A percentile compares a stretch with the other conserved stretches of the same genome.
Conservation (phyloP, 2,888 invertebrate species). For the Ceramica pisi region DNA sequence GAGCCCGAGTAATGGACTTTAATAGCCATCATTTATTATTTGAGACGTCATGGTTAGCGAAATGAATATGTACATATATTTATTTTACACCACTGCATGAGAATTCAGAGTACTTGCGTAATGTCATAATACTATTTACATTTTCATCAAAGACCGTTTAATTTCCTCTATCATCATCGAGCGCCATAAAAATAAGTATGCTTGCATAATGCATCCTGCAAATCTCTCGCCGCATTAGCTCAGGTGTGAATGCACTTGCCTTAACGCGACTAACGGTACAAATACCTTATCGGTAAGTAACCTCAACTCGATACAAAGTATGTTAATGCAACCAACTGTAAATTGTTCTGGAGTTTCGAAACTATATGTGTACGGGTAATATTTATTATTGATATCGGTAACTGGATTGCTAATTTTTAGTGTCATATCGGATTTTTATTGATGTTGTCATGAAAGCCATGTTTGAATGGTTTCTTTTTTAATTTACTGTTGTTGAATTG, state of each 20-base stretch:
- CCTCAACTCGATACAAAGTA: constrained; percentile 36
- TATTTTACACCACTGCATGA: background rate
- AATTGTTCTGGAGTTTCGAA: constrained; percentile 27
- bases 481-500: background rate
- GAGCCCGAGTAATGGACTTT: background rate
- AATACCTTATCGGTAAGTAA: constrained; percentile 54
- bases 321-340: constrained; percentile 54
- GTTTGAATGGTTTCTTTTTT: background rate
- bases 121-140: background rate
- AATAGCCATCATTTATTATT: background rate
- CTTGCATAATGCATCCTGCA: constrained; percentile 16
- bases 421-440: background rate
- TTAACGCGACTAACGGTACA: constrained; percentile 47
- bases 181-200: constrained; percentile 7
- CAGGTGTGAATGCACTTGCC: constrained; percentile 29
- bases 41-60: background rate
- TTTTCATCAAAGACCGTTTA: background rate
- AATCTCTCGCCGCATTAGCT: background rate
- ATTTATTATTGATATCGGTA: constrained; percentile 19
- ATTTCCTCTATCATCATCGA: background rate
- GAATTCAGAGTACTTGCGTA: background rate
- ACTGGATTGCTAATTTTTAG: constrained; percentile 15
- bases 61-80: background rate
- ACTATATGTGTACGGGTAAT: constrained; percentile 15
- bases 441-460: background rate